Evolutionary conservation across 2,113 vertebrate genomes (phyloP), one percentile per base, ranked within the genome.

Genomic region (Thermophis baileyi): DNA sequence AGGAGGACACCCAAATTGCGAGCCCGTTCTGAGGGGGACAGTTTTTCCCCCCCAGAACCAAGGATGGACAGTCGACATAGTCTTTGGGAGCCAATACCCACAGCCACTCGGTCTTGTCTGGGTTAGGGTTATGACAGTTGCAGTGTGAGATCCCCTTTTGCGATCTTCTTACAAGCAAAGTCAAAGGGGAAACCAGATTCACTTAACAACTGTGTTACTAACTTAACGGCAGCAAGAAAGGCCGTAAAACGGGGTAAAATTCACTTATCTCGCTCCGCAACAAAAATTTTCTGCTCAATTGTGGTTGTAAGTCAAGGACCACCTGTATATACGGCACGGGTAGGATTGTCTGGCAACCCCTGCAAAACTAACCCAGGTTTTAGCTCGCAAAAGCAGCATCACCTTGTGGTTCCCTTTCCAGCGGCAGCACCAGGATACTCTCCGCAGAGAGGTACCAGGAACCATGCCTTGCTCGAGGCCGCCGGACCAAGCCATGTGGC

Each of bases 401-500:
- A 20, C n/a, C 20, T 53, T 90, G 94, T 92, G 93, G 30, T 90
- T 95, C 91, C 91, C 63, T 69, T 96, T 97, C 1, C 92, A 96
- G 97, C 97, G 95, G 89, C 97, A 97, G 11, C 97, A 90, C 95
- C 98, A 11, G 97, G 98, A 96, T 98, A 98, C 97, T 99, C 99
- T 96, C 98, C 98, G 46, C 98, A 98, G 11, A 97, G 97, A 90
- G 98, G 97, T 95, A 97, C 97, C 93, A 98, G 98, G 93, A 99
- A 99, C 96, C 98, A 99, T 96, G 99, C 99, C 95, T 98, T 99
- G 97, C 98, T 98, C 97, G 99, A 99, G 94, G 99, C 98, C 81
- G 98, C 99, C 8, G 99, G 99, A 97, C 99, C 99, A 96, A 99
- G 99, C 97, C 98, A 98, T 95, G 98, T 99, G 98, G 99, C 99